Evolutionary conservation across 2,888 invertebrate species (phyloP).

Genomic region (Drosophila falleni): DNA sequence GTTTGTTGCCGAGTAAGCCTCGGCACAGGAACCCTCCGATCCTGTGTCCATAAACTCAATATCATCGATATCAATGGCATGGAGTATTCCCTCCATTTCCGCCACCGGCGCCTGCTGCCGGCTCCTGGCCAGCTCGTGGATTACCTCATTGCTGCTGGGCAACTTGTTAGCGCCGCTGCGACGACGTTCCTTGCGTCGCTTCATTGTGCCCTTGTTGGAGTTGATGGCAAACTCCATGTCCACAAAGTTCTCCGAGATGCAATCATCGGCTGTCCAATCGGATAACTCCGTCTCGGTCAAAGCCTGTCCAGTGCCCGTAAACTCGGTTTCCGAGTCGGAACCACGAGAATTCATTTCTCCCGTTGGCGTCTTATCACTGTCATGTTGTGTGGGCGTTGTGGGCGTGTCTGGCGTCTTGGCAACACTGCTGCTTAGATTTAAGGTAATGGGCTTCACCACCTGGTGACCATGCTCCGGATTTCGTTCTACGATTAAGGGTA

Average conservation of each 20-base stretch:
- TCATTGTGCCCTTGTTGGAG: slow-evolving; percentile 86
- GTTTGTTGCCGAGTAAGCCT: slow-evolving; percentile 87
- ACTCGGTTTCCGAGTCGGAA: slow-evolving; percentile 90
- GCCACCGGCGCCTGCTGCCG: slow-evolving; percentile 73
- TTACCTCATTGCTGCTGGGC: slow-evolving; percentile 73
- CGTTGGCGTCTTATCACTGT: slow-evolving; percentile 85
- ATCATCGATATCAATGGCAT: slow-evolving; percentile 89
- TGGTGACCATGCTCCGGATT: slow-evolving; percentile 65
- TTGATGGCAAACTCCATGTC: slow-evolving; percentile 88
- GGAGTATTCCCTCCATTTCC: slow-evolving; percentile 85
- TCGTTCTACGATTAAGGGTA: slow-evolving; percentile 83
- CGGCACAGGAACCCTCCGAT: slow-evolving; percentile 91
- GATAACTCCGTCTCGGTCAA: slow-evolving; percentile 95
- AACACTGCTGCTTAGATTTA: slow-evolving; percentile 70
- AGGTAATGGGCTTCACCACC: slow-evolving; percentile 79
- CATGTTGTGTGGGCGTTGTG: slow-evolving; percentile 67
- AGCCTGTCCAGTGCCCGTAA: slow-evolving; percentile 87
- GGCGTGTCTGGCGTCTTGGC: slow-evolving; percentile 67
- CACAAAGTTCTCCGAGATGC: slow-evolving; percentile 91
- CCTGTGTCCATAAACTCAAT: slow-evolving; percentile 95
- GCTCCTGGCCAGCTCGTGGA: slow-evolving; percentile 64
- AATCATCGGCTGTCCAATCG: slow-evolving; percentile 94
- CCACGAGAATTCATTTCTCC: slow-evolving; percentile 83
- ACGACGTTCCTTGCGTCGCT: slow-evolving; percentile 83
- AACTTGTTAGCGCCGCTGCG: slow-evolving; percentile 77